A percentile compares a stretch with the other conserved stretches of the same genome.
Evolutionary conservation across 2,113 vertebrate species (phyloP).

Genomic region (Micronycteris hirsuta): DNA sequence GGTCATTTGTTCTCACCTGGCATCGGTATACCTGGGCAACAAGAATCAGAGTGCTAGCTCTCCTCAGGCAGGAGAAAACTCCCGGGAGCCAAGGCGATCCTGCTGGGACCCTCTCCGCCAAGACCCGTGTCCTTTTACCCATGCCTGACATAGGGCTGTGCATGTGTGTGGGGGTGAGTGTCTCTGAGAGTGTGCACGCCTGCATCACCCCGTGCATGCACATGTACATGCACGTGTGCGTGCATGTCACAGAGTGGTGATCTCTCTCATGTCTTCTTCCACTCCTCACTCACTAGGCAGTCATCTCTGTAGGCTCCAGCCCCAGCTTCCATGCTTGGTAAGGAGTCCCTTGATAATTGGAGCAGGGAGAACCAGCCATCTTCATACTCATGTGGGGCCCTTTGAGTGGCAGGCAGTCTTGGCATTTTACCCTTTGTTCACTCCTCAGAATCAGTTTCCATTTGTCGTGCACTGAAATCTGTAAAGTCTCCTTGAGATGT

Average conservation of each 20-base stretch:
- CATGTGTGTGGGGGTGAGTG: not conserved
- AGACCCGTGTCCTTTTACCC: not conserved
- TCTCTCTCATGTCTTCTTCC: not conserved
- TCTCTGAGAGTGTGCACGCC: not conserved
- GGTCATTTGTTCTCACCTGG: not conserved
- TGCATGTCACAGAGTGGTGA: not conserved
- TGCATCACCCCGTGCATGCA: rapidly evolving
- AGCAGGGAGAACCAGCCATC: not conserved
- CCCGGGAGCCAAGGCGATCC: not conserved
- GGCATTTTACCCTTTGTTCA: not conserved
- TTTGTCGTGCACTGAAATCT: slow-evolving; percentile 15
- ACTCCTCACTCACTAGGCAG: rapidly evolving
- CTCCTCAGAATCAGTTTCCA: not conserved
- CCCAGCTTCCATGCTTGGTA: not conserved
- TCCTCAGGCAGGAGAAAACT: too few relatives aligned
- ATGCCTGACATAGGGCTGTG: too few relatives aligned
- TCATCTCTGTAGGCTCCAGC: not conserved
- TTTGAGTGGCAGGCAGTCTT: rapidly evolving
- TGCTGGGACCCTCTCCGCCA: not conserved
- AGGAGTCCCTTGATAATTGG: not conserved
- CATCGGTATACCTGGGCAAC: rapidly evolving
- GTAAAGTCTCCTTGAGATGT: slow-evolving; percentile 32
- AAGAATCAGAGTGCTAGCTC: not conserved
- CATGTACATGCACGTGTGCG: not conserved
- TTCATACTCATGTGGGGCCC: not conserved